A percentile compares a stretch with the other conserved stretches of the same genome.
Evolutionary conservation across 2,113 vertebrate species (phyloP).

Genomic region (Aegotheles bennettii): DNA sequence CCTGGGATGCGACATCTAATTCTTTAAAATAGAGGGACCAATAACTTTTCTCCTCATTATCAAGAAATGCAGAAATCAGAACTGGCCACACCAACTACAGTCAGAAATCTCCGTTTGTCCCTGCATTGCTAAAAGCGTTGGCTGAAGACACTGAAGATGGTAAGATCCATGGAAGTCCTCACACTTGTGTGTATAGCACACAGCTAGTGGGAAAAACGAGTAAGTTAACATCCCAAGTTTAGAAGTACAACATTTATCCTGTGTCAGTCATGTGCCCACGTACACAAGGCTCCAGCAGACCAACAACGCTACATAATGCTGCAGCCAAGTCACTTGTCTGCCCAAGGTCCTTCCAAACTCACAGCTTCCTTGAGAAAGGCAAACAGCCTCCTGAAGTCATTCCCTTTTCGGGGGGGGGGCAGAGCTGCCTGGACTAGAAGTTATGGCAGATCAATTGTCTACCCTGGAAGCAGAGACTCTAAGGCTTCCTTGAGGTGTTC

Average conservation of each 20-base stretch:
- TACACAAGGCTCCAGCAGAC: background rate
- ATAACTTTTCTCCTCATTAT: background rate
- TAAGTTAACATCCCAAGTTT: background rate
- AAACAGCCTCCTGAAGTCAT: background rate
- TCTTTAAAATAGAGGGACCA: background rate
- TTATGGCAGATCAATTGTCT: background rate
- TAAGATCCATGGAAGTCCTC: background rate
- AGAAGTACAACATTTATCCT: background rate
- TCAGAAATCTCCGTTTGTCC: background rate
- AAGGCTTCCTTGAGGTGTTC: background rate
- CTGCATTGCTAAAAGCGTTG: background rate
- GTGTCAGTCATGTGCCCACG: background rate
- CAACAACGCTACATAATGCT: background rate
- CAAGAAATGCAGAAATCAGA: slow-evolving; percentile 25
- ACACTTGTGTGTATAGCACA: background rate
- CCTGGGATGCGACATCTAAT: background rate
- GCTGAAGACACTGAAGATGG: background rate
- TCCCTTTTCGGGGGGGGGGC: background rate
- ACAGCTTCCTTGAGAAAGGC: background rate
- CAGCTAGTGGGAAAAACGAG: background rate
- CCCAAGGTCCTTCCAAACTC: background rate
- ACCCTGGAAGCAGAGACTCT: background rate
- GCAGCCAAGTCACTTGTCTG: background rate
- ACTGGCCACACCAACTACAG: background rate
- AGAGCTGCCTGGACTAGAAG: background rate